Conservation (phyloP, 2,888 invertebrate species). For the Lydus trimaculatus region DNA sequence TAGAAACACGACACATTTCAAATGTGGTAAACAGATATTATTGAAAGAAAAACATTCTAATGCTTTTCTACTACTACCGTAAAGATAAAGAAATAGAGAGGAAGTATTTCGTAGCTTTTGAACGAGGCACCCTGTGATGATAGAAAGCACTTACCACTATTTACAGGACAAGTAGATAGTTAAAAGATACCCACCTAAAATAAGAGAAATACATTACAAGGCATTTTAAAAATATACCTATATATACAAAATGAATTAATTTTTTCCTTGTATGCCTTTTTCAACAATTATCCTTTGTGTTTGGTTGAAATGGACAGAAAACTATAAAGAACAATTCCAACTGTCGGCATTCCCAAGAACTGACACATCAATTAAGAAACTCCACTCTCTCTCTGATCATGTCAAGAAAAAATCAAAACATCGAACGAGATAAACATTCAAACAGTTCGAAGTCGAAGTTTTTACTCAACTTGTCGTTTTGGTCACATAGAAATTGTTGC, state of each 20-base stretch:
- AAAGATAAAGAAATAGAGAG: neutral
- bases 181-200: too few species aligned
- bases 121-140: neutral
- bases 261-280: neutral
- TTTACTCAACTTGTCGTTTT: conserved; percentile 50
- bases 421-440: conserved; percentile 52
- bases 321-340: conserved; percentile 51
- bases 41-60: neutral
- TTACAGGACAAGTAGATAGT: too few species aligned
- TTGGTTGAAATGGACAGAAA: neutral
- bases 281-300: neutral
- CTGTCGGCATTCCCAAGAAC: conserved; percentile 56
- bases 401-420: conserved; percentile 56
- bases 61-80: neutral
- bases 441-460: conserved; percentile 44
- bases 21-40: conserved; percentile 18
- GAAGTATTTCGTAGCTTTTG: neutral
- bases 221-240: too few species aligned
- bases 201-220: too few species aligned
- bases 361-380: conserved; percentile 56
- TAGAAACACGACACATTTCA: conserved; percentile 29
- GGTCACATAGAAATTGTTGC: conserved; percentile 49
- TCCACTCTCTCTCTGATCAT: conserved; percentile 32
- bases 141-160: neutral
- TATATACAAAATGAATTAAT: neutral